Evolutionary conservation across 1,140 invertebrate genomes (phyloP).

Genomic region (Meloidogyne exigua): DNA sequence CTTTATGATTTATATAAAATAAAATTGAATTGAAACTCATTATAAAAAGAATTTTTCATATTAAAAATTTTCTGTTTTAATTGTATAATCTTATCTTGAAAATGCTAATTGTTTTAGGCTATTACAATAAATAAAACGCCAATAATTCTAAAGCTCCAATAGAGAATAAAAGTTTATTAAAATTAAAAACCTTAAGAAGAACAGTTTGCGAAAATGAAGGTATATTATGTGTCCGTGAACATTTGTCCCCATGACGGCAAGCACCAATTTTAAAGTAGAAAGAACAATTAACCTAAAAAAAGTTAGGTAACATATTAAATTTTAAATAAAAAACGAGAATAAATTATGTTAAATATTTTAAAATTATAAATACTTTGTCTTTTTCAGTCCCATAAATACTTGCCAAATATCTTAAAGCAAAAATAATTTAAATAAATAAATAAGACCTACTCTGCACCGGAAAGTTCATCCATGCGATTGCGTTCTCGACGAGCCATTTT

Average conservation of each 20-base stretch:
- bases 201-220: slow-evolving; percentile 84
- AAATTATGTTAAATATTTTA: slow-evolving; percentile 5
- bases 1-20: not conserved
- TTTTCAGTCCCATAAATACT: slow-evolving; percentile 96
- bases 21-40: too few relatives aligned
- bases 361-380: slow-evolving; percentile 72
- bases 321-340: not conserved
- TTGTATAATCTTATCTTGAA: too few relatives aligned
- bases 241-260: slow-evolving; percentile 92
- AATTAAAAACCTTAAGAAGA: slow-evolving; percentile 32
- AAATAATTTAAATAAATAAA: slow-evolving; percentile 69
- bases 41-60: too few relatives aligned
- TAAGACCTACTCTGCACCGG: slow-evolving; percentile 80
- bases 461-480: slow-evolving; percentile 24
- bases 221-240: slow-evolving; percentile 95
- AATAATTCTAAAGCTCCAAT: not conserved
- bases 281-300: slow-evolving; percentile 81
- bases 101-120: too few relatives aligned
- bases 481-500: slow-evolving; percentile 7
- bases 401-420: slow-evolving; percentile 62
- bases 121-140: not conserved
- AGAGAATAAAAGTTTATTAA: not conserved
- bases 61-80: too few relatives aligned
- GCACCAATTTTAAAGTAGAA: slow-evolving; percentile 99
- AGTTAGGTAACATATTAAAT: not conserved